Evolutionary conservation across 1,140 invertebrate genomes (phyloP).

Genomic region (Euwallacea similis): DNA sequence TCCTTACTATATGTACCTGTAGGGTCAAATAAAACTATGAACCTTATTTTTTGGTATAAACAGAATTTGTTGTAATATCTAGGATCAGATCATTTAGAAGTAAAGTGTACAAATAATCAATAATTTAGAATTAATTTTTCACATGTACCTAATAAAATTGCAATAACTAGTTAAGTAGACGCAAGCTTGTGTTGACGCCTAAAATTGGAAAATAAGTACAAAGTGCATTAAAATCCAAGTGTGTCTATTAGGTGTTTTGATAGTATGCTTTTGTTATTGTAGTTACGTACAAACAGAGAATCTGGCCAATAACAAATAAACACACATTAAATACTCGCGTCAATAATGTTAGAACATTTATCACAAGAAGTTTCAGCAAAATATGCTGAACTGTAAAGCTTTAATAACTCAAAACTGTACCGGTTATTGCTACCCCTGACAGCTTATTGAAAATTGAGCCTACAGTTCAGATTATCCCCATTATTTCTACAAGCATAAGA

Average conservation of each 20-base stretch:
- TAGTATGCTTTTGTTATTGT: too few species aligned
- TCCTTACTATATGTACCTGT: too few species aligned
- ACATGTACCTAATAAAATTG: constrained; percentile 59
- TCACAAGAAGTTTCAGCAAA: constrained; percentile 39
- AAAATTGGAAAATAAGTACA: neutral
- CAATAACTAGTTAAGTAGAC: constrained; percentile 59
- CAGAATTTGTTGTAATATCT: too few species aligned
- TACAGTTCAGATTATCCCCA: constrained; percentile 25
- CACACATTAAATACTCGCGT: constrained; percentile 30
- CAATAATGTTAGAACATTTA: constrained; percentile 32
- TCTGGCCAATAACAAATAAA: constrained; percentile 1
- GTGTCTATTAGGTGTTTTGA: too few species aligned
- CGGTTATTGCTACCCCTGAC: constrained; percentile 40
- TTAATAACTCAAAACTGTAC: constrained; percentile 35
- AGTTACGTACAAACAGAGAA: too few species aligned
- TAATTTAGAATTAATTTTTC: constrained; percentile 59
- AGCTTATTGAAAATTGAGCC: constrained; percentile 28
- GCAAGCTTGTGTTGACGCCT: constrained; percentile 1
- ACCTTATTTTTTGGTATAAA: too few species aligned
- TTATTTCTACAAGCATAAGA: constrained; percentile 39
- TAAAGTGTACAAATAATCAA: constrained; percentile 54
- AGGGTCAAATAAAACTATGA: too few species aligned
- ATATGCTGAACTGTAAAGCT: constrained; percentile 37
- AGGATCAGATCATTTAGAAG: too few species aligned
- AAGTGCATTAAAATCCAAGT: too few species aligned